These are phyloP conservation scores for Eretmocerus hayati DNA, from an alignment of 2,888 invertebrate species.

Conservation along the genomic window DNA sequence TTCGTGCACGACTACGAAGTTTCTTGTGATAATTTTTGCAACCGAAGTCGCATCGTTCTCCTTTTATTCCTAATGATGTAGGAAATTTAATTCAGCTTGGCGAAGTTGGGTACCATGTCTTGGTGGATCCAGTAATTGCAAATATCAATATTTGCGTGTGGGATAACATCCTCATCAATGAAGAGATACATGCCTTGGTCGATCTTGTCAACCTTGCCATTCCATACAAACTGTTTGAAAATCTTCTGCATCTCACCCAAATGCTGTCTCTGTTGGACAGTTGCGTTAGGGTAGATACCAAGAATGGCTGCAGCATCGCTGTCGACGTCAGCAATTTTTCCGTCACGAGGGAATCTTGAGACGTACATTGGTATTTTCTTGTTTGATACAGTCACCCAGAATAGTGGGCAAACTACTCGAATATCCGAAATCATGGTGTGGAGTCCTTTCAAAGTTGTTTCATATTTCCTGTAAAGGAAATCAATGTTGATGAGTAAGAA, in stretches of 20 bases:
- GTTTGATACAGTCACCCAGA: constrained; percentile 59
- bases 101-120: constrained; percentile 68
- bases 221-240: constrained; percentile 75
- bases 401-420: constrained; percentile 71
- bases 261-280: constrained; percentile 66
- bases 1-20: constrained; percentile 1
- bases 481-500: too few species aligned
- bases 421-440: constrained; percentile 71
- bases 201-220: constrained; percentile 57
- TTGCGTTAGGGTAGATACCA: constrained; percentile 65
- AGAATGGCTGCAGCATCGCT: constrained; percentile 74
- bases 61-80: too few species aligned
- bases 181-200: constrained; percentile 52
- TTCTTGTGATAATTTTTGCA: not conserved
- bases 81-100: constrained; percentile 67
- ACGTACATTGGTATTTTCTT: constrained; percentile 66
- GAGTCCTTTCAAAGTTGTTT: constrained; percentile 60
- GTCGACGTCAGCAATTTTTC: constrained; percentile 52
- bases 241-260: constrained; percentile 73
- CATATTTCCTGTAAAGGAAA: constrained; percentile 34
- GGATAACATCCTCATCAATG: constrained; percentile 64
- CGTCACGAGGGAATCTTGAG: constrained; percentile 57
- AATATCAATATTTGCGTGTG: constrained; percentile 59
- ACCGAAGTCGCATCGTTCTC: not conserved
- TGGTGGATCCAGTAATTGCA: constrained; percentile 69